A percentile compares a stretch with the other conserved stretches of the same genome.
These are phyloP conservation scores for Miniopterus natalensis DNA, from an alignment of 2,113 vertebrate genomes.

Conservation along the genomic window DNA sequence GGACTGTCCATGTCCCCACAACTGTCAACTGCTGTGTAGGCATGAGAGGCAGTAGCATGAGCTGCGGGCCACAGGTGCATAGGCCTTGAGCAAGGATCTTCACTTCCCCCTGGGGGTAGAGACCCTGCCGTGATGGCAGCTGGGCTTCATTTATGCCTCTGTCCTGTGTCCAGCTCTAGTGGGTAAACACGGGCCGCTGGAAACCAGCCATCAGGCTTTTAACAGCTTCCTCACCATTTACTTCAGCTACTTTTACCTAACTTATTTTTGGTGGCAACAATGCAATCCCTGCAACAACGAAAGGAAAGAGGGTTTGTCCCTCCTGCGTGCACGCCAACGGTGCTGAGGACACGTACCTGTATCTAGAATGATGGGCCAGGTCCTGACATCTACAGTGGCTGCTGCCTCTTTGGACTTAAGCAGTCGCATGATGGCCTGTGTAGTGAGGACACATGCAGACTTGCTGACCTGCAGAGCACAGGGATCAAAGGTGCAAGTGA, in stretches of 20 bases:
- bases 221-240: not conserved
- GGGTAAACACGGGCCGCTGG: too few species aligned
- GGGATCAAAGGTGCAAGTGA: not conserved
- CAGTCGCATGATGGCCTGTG: conserved; percentile 96
- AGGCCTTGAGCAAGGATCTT: not conserved
- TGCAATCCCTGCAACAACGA: not conserved
- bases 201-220: not conserved
- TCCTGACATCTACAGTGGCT: conserved; percentile 94
- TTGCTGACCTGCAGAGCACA: conserved; percentile 93
- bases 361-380: conserved; percentile 96
- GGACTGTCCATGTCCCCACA: not conserved
- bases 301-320: rapidly evolving
- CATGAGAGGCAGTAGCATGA: too few species aligned
- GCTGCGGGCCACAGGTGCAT: rapidly evolving
- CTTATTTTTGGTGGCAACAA: not conserved
- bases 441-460: conserved; percentile 96
- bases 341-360: conserved; percentile 88
- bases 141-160: not conserved
- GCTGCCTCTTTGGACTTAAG: conserved; percentile 97
- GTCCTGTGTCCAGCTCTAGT: not conserved
- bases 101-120: not conserved
- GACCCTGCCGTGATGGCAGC: not conserved
- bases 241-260: not conserved
- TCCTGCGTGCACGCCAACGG: too few species aligned
- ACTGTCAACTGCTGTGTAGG: not conserved